Evolutionary conservation across 1,140 invertebrate species (phyloP).

Genomic region (Scaptomyza pallida): DNA sequence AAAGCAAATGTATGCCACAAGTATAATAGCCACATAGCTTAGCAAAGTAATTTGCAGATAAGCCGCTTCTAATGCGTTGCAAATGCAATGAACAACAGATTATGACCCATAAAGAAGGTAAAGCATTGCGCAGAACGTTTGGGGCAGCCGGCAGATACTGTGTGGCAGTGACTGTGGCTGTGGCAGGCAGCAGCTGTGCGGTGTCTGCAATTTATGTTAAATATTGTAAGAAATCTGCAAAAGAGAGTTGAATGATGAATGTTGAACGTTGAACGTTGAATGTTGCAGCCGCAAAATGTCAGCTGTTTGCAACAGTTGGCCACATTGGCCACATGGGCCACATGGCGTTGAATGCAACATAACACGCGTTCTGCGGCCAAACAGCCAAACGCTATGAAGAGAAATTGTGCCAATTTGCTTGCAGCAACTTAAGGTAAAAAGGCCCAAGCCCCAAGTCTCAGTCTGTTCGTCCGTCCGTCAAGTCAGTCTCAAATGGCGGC

Average conservation of each 20-base stretch:
- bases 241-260: slow-evolving; percentile 55
- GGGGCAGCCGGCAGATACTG: slow-evolving; percentile 5
- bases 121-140: not conserved
- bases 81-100: slow-evolving; percentile 15
- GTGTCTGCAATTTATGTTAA: slow-evolving; percentile 68
- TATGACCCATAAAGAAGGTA: slow-evolving; percentile 14
- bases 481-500: slow-evolving; percentile 61
- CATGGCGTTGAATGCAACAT: slow-evolving; percentile 57
- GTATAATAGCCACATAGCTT: not conserved
- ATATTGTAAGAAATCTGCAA: slow-evolving; percentile 68
- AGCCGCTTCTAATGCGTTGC: slow-evolving; percentile 5
- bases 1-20: not conserved
- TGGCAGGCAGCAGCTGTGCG: slow-evolving; percentile 52
- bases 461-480: slow-evolving; percentile 4
- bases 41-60: slow-evolving; percentile 1
- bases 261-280: slow-evolving; percentile 48
- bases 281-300: slow-evolving; percentile 65
- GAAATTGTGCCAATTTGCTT: slow-evolving; percentile 81
- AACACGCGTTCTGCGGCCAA: slow-evolving; percentile 51
- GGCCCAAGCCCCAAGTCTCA: slow-evolving; percentile 46
- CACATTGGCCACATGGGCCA: slow-evolving; percentile 61
- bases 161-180: slow-evolving; percentile 35
- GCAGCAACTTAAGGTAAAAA: slow-evolving; percentile 60
- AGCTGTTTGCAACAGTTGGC: slow-evolving; percentile 58
- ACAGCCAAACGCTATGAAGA: slow-evolving; percentile 35